phyloP scores from a whole-genome alignment of 35 echinoderm and acorn worm genomes.

The Chiridota heheva region DNA sequence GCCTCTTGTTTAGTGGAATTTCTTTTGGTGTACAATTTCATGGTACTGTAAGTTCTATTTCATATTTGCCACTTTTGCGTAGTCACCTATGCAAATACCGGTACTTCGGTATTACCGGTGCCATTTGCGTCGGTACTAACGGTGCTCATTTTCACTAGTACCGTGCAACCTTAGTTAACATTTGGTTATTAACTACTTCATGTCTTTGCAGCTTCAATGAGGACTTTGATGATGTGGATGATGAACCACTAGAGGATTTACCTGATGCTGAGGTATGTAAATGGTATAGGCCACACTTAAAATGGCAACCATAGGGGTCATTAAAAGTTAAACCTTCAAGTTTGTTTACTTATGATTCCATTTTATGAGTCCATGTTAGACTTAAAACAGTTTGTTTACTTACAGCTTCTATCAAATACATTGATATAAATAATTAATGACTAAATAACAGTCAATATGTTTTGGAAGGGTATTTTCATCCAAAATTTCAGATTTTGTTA shows the following conservation, averaged over 20 bases:
- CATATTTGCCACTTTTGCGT: too few relatives aligned
- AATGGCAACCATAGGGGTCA: too few relatives aligned
- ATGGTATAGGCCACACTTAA: neutral
- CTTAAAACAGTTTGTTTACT: too few relatives aligned
- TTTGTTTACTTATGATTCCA: neutral
- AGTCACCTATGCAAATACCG: too few relatives aligned
- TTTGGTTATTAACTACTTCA: neutral
- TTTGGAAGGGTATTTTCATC: too few relatives aligned
- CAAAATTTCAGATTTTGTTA: neutral
- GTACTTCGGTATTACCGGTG: too few relatives aligned
- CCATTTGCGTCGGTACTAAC: too few relatives aligned
- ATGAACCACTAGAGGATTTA: slow-evolving; percentile 69
- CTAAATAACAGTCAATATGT: neutral
- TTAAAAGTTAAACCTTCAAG: neutral
- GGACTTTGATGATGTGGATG: slow-evolving; percentile 84
- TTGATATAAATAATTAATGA: too few relatives aligned
- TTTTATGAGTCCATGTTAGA: neutral
- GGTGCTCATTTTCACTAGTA: neutral
- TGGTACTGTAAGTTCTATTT: too few relatives aligned
- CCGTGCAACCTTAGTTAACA: neutral
- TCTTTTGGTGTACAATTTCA: too few relatives aligned
- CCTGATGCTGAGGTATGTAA: slow-evolving; percentile 64
- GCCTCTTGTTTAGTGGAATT: too few relatives aligned
- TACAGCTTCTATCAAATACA: too few relatives aligned
- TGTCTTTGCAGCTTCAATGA: slow-evolving; percentile 73